Evolutionary conservation across 2,797 vertebrate species (phyloP).

Genomic region (Phoebastria nigripes): DNA sequence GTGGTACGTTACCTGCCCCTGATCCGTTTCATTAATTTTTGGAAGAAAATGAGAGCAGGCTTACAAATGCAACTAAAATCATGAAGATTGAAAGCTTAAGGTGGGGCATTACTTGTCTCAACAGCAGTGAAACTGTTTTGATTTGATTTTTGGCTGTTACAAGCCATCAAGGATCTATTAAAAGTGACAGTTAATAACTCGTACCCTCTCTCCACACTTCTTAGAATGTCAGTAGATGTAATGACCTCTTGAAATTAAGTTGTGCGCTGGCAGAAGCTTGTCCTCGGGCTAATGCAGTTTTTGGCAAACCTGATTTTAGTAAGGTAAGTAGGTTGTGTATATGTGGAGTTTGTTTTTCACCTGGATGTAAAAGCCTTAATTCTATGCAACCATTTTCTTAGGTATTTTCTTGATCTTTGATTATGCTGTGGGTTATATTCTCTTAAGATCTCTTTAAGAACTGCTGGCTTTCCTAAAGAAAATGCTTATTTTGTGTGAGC

Average conservation of each 20-base stretch:
- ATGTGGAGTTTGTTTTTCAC: not conserved
- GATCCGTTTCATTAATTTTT: not conserved
- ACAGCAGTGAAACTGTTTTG: not conserved
- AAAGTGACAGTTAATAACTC: conserved; percentile 7
- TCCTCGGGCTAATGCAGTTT: conserved; percentile 60
- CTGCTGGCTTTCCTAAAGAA: not conserved
- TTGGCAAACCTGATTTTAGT: conserved; percentile 63
- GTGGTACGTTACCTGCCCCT: not conserved
- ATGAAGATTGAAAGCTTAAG: not conserved
- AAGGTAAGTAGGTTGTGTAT: conserved; percentile 56
- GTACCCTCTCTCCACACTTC: not conserved
- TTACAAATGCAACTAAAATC: not conserved
- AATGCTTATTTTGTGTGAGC: not conserved
- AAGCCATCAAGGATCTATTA: not conserved
- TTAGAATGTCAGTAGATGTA: conserved; percentile 57
- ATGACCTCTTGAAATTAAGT: conserved; percentile 66
- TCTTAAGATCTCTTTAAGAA: not conserved
- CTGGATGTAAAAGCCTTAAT: not conserved
- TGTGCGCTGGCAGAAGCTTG: conserved; percentile 62
- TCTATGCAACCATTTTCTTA: not conserved
- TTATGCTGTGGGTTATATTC: not conserved
- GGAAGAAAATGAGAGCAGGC: not conserved
- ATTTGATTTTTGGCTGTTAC: not conserved
- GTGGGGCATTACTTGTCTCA: not conserved
- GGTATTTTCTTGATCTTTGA: not conserved